A percentile compares a stretch with the other conserved stretches of the same genome.
These are phyloP conservation scores for Agonopterix heracliana DNA, from an alignment of 2,888 invertebrate genomes.

Conservation along the genomic window DNA sequence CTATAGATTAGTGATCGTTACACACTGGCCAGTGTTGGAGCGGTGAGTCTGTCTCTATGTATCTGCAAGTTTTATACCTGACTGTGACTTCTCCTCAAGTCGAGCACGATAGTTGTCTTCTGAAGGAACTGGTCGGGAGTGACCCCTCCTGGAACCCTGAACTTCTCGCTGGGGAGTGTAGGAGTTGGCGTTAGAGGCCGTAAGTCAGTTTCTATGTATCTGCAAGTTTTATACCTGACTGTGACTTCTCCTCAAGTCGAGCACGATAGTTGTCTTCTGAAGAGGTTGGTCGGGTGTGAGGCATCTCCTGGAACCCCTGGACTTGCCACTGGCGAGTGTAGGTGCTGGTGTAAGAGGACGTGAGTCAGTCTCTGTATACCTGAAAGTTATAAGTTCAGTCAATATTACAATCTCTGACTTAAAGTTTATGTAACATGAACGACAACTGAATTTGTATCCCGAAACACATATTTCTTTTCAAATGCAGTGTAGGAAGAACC, in stretches of 20 bases:
- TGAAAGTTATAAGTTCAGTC: slow-evolving; percentile 23
- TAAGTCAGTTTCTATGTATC: slow-evolving; percentile 90
- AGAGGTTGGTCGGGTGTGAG: slow-evolving; percentile 82
- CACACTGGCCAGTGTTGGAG: slow-evolving; percentile 85
- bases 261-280: slow-evolving; percentile 81
- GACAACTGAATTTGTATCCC: no score
- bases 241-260: slow-evolving; percentile 82
- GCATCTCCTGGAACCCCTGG: slow-evolving; percentile 82
- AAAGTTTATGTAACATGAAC: no score
- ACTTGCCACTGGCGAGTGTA: slow-evolving; percentile 83
- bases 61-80: slow-evolving; percentile 72
- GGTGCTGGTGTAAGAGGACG: slow-evolving; percentile 88
- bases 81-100: slow-evolving; percentile 81
- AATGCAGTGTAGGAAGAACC: no score
- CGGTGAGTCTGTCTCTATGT: slow-evolving; percentile 90
- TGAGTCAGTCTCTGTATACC: slow-evolving; percentile 90
- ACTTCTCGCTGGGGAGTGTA: slow-evolving; percentile 83
- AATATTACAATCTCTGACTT: not conserved
- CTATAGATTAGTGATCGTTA: no score
- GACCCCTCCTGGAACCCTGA: slow-evolving; percentile 83
- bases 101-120: slow-evolving; percentile 82
- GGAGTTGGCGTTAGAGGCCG: slow-evolving; percentile 87
- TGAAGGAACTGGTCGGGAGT: slow-evolving; percentile 82
- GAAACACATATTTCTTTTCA: no score
- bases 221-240: slow-evolving; percentile 71